These are phyloP conservation scores for Drosophila ironensis DNA, from an alignment of 1,140 invertebrate species.

Conservation along the genomic window DNA sequence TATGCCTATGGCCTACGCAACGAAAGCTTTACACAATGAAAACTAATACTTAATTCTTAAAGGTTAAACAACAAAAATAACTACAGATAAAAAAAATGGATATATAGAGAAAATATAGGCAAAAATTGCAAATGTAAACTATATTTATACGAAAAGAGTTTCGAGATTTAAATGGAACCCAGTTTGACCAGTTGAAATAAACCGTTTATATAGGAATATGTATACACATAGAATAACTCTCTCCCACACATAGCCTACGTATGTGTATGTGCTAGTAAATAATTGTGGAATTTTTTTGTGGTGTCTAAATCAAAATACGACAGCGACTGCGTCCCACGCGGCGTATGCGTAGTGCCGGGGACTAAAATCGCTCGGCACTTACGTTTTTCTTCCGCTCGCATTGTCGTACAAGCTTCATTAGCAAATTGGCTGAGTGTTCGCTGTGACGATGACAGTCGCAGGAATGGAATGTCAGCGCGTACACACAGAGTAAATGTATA, in stretches of 20 bases:
- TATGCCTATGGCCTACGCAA: constrained; percentile 13
- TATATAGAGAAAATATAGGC: constrained; percentile 21
- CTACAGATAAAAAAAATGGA: too few species aligned
- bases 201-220: neutral
- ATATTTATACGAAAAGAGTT: constrained; percentile 29
- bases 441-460: constrained; percentile 16
- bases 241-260: neutral
- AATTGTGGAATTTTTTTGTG: constrained; percentile 20
- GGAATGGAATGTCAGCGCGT: constrained; percentile 30
- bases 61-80: constrained; percentile 2
- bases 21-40: constrained; percentile 48
- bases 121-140: constrained; percentile 6
- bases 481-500: neutral
- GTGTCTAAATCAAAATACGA: constrained; percentile 38
- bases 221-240: neutral
- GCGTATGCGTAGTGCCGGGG: constrained; percentile 28
- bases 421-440: constrained; percentile 30
- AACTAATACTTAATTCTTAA: constrained; percentile 23
- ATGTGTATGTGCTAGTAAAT: constrained; percentile 3
- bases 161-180: constrained; percentile 4
- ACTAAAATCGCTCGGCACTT: neutral
- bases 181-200: neutral
- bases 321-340: neutral
- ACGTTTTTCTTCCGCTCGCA: constrained; percentile 17
- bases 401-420: constrained; percentile 20